Evolutionary conservation across 2,888 invertebrate species (phyloP).

Genomic region (Dryococelus australis): DNA sequence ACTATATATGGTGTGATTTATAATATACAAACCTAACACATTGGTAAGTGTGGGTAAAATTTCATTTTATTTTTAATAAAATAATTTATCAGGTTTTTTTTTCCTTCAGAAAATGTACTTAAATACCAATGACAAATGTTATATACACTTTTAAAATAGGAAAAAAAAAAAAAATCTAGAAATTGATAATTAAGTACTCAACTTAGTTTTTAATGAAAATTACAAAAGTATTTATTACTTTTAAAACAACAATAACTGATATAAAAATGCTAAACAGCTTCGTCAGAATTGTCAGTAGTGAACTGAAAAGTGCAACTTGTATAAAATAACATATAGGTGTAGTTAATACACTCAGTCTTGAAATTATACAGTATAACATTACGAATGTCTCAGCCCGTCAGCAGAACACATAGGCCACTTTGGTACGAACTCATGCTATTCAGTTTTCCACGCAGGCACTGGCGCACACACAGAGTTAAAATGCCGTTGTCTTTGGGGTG

Average conservation of each 20-base stretch:
- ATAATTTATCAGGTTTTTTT: not conserved
- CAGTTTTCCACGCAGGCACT: slow-evolving; percentile 33
- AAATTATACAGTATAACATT: not conserved
- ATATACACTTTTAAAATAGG: not conserved
- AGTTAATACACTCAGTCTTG: not conserved
- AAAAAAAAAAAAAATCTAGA: not conserved
- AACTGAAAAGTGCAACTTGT: not conserved
- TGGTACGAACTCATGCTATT: slow-evolving; percentile 25
- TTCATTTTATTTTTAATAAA: too few relatives aligned
- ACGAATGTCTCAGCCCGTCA: slow-evolving; percentile 12
- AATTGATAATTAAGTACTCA: not conserved
- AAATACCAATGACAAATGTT: not conserved
- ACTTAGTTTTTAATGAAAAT: not conserved
- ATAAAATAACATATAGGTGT: not conserved
- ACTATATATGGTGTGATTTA: too few relatives aligned
- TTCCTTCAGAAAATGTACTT: not conserved
- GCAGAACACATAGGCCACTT: slow-evolving; percentile 33
- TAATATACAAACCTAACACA: too few relatives aligned
- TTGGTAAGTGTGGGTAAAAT: too few relatives aligned
- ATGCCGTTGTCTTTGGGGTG: slow-evolving; percentile 63
- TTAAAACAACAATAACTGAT: not conserved
- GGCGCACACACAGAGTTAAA: slow-evolving; percentile 59
- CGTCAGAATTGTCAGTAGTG: not conserved
- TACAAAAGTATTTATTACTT: not conserved
- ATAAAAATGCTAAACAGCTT: not conserved